Conservation (phyloP, 2,113 vertebrate species). For the Tachysurus fulvidraco region DNA sequence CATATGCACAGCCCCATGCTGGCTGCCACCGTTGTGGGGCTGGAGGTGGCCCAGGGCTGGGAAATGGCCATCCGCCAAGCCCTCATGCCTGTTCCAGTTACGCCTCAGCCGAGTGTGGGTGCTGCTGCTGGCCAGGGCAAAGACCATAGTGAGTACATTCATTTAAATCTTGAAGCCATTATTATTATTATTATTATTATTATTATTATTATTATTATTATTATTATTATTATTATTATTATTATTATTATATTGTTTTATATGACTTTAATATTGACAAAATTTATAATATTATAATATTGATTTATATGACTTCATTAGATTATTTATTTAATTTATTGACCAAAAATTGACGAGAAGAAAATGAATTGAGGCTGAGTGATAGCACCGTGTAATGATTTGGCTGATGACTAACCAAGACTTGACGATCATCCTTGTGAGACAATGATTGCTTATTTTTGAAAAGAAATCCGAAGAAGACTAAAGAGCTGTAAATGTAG, state of each 20-base stretch:
- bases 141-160: conserved; percentile 88
- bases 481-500: background rate
- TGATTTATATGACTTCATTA: background rate
- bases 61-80: conserved; percentile 97
- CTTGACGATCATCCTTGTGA: background rate
- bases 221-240: background rate
- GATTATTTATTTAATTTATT: too few relatives aligned
- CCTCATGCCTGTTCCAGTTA: conserved; percentile 98
- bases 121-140: conserved; percentile 86
- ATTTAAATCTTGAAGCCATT: background rate
- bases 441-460: background rate
- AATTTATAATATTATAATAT: too few relatives aligned
- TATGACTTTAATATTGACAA: too few relatives aligned
- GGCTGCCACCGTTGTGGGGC: conserved; percentile 88
- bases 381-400: background rate
- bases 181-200: background rate
- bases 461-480: background rate
- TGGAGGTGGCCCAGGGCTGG: conserved; percentile 94
- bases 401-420: background rate
- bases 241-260: background rate
- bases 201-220: background rate
- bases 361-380: background rate
- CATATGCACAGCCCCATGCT: conserved; percentile 81
- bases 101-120: conserved; percentile 90
- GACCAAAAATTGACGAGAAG: background rate